Conservation (phyloP, 2,113 vertebrate genomes). For the Ptychochromis oligacanthus region DNA sequence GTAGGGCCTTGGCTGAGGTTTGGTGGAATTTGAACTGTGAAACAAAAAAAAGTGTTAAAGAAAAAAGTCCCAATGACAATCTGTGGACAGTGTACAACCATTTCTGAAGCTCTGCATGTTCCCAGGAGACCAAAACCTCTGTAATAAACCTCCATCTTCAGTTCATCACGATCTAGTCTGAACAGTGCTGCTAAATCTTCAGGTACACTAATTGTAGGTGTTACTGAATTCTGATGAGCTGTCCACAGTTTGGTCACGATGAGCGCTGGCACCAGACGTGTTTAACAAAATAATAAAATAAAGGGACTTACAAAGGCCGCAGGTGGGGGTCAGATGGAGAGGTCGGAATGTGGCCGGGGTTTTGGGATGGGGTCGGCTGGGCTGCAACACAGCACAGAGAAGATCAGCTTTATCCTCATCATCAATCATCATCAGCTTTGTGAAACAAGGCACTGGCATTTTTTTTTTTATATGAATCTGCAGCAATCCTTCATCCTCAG, state of each 20-base stretch:
- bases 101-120: not conserved
- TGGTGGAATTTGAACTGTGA: not conserved
- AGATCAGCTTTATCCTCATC: not conserved
- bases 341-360: not conserved
- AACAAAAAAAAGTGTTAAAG: not conserved
- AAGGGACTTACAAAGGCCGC: conserved; percentile 54
- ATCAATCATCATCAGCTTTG: not conserved
- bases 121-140: not conserved
- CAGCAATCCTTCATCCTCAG: not conserved
- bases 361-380: not conserved
- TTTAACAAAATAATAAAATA: not conserved
- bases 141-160: too few relatives aligned
- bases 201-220: too few relatives aligned
- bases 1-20: not conserved
- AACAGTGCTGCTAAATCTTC: too few relatives aligned
- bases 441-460: not conserved
- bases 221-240: too few relatives aligned
- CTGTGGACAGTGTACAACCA: not conserved
- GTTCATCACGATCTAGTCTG: too few relatives aligned
- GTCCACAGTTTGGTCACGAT: too few relatives aligned
- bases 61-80: not conserved
- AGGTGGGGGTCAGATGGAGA: not conserved
- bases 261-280: not conserved
- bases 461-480: fast-evolving
- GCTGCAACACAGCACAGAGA: conserved; percentile 32